Percentiles rank a stretch among this genome's conserved stretches.
Evolutionary conservation across 1,140 invertebrate species (phyloP).

Genomic region (Frieseomelitta varia): DNA sequence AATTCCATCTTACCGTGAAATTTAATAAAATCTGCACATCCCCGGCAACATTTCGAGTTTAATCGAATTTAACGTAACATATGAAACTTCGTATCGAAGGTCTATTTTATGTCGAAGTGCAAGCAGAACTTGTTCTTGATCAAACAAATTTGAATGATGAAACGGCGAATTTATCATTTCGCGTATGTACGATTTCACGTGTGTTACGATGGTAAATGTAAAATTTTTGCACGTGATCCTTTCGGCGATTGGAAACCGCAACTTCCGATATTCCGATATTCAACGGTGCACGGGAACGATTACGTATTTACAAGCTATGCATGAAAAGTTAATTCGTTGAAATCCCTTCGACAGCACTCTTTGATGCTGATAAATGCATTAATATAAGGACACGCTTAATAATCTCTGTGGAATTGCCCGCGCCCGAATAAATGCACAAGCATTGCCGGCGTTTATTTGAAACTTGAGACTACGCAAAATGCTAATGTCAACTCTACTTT

Average conservation of each 20-base stretch:
- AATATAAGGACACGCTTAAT: constrained; percentile 3
- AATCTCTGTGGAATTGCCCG: neutral
- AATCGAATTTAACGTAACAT: neutral
- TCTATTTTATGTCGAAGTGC: too few relatives aligned
- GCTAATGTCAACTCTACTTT: neutral
- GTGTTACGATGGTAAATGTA: neutral
- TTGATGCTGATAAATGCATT: constrained; percentile 11
- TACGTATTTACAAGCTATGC: neutral
- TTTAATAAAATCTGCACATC: neutral
- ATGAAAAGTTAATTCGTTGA: neutral
- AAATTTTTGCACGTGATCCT: neutral
- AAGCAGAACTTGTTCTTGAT: too few relatives aligned
- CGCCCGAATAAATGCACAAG: neutral
- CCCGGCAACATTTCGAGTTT: neutral
- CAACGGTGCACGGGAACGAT: too few relatives aligned
- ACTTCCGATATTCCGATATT: neutral
- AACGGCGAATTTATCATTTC: neutral
- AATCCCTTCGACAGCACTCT: neutral
- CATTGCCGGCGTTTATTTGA: neutral
- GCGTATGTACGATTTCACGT: neutral
- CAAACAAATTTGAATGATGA: neutral
- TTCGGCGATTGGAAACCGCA: neutral
- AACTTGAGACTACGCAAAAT: neutral
- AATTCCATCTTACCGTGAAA: neutral
- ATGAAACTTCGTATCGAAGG: neutral